Evolutionary conservation across 2,888 invertebrate species (phyloP).

Genomic region (Gortyna flavago): DNA sequence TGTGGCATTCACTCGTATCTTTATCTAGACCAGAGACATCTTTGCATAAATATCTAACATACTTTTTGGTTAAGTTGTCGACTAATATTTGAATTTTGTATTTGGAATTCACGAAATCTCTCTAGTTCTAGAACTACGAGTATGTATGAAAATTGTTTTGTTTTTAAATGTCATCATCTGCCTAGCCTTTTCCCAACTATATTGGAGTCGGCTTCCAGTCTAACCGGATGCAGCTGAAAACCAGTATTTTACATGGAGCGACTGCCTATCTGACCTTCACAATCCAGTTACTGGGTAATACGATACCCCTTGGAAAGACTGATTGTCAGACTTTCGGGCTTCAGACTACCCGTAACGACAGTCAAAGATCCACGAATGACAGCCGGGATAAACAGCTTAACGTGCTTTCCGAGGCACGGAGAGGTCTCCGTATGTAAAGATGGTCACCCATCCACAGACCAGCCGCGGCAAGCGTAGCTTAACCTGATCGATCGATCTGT

Average conservation of each 20-base stretch:
- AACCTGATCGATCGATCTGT: no score
- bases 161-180: conserved; percentile 1
- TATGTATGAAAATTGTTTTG: neutral
- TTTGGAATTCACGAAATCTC: conserved; percentile 13
- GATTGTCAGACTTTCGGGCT: neutral
- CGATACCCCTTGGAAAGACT: no score
- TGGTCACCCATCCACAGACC: no score
- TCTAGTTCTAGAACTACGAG: neutral
- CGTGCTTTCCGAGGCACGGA: no score
- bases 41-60: conserved; percentile 56
- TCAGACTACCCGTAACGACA: neutral
- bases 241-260: no score
- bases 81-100: conserved; percentile 35
- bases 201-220: no score
- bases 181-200: no score
- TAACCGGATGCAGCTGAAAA: no score
- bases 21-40: conserved; percentile 55
- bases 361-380: neutral
- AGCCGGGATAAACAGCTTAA: neutral
- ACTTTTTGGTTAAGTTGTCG: conserved; percentile 49
- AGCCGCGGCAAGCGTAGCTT: no score
- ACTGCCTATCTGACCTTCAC: no score
- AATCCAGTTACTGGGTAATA: no score
- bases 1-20: conserved; percentile 56
- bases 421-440: no score